A percentile compares a stretch with the other conserved stretches of the same genome.
phyloP scores from a whole-genome alignment of 2,797 vertebrate species.

The Acipenser transmontanus region DNA sequence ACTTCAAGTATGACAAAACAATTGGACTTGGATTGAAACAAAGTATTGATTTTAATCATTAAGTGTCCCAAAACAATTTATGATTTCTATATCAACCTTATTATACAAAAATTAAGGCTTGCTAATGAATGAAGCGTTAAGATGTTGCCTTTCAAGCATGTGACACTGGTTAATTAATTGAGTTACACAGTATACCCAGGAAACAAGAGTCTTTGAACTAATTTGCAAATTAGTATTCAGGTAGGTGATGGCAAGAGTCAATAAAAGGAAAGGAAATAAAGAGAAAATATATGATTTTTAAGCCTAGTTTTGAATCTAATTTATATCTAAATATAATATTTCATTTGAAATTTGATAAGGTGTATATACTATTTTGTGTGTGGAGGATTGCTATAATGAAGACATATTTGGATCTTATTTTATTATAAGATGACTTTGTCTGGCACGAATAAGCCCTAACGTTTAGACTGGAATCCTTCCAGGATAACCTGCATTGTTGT shows the following conservation, averaged over 20 bases:
- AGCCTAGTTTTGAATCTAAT: no score
- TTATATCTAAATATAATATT: no score
- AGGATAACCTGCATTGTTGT: no score
- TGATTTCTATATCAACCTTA: neutral
- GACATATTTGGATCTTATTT: no score
- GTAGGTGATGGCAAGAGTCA: neutral
- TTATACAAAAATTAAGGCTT: slow-evolving; percentile 1
- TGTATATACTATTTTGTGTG: no score
- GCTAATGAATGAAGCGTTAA: neutral
- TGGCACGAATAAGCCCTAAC: no score
- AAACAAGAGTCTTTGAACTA: neutral
- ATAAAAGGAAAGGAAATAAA: neutral
- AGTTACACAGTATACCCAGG: slow-evolving; percentile 1
- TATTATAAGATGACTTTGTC: no score
- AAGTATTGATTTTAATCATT: neutral
- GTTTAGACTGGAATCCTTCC: no score
- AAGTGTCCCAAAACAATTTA: neutral
- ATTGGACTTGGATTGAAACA: neutral
- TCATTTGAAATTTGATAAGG: no score
- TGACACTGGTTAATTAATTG: slow-evolving; percentile 5
- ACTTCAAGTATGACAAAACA: slow-evolving; percentile 2
- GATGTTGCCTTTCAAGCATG: neutral
- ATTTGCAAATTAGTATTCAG: neutral
- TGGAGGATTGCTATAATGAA: no score
- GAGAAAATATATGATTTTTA: neutral